Conservation (phyloP, 35 echinoderm and acorn worm species). For the Nesometra sesokonis region DNA sequence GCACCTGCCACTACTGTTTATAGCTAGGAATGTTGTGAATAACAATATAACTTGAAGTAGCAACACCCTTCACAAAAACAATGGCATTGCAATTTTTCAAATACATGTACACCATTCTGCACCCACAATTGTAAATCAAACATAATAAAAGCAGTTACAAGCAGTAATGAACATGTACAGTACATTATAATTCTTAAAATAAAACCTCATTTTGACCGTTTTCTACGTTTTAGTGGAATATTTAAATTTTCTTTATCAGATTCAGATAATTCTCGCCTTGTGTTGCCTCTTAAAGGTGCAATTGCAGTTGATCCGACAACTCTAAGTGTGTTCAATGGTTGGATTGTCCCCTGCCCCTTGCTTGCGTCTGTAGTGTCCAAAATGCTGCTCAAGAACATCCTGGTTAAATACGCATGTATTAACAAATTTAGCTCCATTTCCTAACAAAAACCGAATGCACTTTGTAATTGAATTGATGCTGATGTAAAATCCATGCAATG, state of each 20-base stretch:
- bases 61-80: too few species aligned
- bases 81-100: too few species aligned
- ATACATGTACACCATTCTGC: too few species aligned
- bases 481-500: not conserved
- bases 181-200: too few species aligned
- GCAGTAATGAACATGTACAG: too few species aligned
- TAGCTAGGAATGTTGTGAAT: too few species aligned
- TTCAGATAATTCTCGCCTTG: not conserved
- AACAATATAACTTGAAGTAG: too few species aligned
- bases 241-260: not conserved
- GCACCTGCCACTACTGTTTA: too few species aligned
- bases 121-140: too few species aligned
- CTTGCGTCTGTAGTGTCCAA: not conserved
- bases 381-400: not conserved
- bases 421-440: not conserved
- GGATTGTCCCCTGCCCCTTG: not conserved
- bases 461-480: not conserved
- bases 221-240: not conserved
- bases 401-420: not conserved
- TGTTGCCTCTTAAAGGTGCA: slow-evolving; percentile 6
- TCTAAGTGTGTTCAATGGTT: not conserved
- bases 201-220: too few species aligned
- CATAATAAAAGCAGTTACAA: too few species aligned
- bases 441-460: not conserved
- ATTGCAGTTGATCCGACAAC: not conserved